A percentile compares a stretch with the other conserved stretches of the same genome.
Evolutionary conservation across 2,797 vertebrate species (phyloP).

Genomic region (Typhlichthys eigenmanni): DNA sequence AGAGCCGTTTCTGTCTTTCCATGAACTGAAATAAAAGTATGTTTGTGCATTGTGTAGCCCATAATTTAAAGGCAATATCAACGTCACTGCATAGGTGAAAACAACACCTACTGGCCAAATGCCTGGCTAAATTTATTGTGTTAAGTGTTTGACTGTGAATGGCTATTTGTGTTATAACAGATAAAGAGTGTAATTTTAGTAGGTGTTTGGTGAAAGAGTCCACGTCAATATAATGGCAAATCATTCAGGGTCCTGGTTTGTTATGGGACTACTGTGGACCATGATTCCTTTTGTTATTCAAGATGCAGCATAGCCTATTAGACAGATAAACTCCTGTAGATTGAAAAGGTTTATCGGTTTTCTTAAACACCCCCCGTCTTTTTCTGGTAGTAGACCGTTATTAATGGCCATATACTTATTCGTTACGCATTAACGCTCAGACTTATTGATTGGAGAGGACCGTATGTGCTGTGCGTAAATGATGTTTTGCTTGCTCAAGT

Average conservation of each 20-base stretch:
- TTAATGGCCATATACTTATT: neutral
- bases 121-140: too few relatives aligned
- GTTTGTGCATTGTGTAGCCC: too few relatives aligned
- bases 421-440: neutral
- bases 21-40: too few relatives aligned
- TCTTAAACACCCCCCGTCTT: neutral
- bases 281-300: conserved; percentile 18
- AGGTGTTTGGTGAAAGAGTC: conserved; percentile 19
- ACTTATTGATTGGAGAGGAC: neutral
- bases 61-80: too few relatives aligned
- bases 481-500: neutral
- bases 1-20: too few relatives aligned
- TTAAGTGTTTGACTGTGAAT: neutral
- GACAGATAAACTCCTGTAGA: neutral
- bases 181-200: too few relatives aligned
- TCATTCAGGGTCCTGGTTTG: conserved; percentile 28
- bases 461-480: neutral
- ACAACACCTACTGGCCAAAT: too few relatives aligned
- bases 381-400: neutral
- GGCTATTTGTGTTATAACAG: neutral
- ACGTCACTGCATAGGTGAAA: too few relatives aligned
- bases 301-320: conserved; percentile 5
- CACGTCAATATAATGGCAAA: conserved; percentile 27
- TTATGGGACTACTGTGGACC: conserved; percentile 9
- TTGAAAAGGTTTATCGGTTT: neutral